Base-by-base conservation (phyloP, 2,797 vertebrate species). In the Aplochiton taeniatus region DNA sequence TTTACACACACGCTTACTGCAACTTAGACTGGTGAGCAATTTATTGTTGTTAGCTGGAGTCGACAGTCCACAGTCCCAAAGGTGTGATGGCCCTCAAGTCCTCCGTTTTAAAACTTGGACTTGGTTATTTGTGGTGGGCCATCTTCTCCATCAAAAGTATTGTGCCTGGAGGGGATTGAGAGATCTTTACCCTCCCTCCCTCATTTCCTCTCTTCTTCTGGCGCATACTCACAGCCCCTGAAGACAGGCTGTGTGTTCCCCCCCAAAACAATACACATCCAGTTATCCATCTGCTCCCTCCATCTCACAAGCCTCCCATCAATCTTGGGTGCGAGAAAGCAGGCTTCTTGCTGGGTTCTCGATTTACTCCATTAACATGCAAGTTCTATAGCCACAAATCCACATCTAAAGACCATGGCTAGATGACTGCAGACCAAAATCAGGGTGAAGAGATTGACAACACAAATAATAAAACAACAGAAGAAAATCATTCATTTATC, bases 41-140 rank as follows among this genome's bases (percentile, higher is more conserved):
- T 72, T 64, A 69, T n/a, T n/a, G n/a, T n/a, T 46, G 44, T 55
- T 46, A 42, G 20, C 8, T 31, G 47, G 14, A 44, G 63, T 76
- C 83, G 81, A 59, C 7, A 5, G 11, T 64, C 68, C 50, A n/a
- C 55, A 58, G 74, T 71, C 68, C 78, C 70, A 63, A 63, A 60
- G 72, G 76, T 77, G 72, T 1, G 63, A 68, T 74, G 69, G 73
- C 83, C 81, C 81, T 80, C 66, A 73, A 73, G 61, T 44, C 74
- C 68, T 59, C 78, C 77, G 69, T 81, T 89, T 80, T 85, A 70
- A 80, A 84, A 77, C 75, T n/a, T 52, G 75, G 12, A 52, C 58
- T 66, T 68, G 31, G 31, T 67, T 79, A 12, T 44, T 49, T 77
- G 58, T 75, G 10, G 43, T 55, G 63, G 54, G 53, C 4, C 20